These are phyloP conservation scores for Dysmachus trigonus DNA, from an alignment of 2,888 invertebrate genomes.

Conservation along the genomic window DNA sequence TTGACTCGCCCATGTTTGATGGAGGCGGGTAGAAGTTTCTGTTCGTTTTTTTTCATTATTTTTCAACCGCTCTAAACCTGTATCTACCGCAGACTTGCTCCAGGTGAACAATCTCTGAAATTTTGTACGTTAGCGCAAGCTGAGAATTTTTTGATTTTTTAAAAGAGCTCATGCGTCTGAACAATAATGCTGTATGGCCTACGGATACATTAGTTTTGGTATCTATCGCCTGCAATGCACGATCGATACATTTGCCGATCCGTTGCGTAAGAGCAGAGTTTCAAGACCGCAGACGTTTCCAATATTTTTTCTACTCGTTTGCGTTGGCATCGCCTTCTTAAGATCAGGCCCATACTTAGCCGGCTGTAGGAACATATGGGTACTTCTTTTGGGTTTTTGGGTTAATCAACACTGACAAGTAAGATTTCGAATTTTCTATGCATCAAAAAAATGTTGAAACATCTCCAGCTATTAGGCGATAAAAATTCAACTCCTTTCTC, in stretches of 20 bases:
- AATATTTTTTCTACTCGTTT: neutral
- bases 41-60: neutral
- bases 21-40: slow-evolving; percentile 22
- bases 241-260: neutral
- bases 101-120: slow-evolving; percentile 17
- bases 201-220: neutral
- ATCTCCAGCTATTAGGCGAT: neutral
- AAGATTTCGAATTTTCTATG: neutral
- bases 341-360: neutral
- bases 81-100: neutral
- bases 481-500: neutral
- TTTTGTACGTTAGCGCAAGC: neutral
- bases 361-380: neutral
- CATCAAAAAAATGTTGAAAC: neutral
- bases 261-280: neutral
- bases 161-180: neutral
- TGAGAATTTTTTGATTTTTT: neutral
- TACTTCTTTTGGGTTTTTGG: neutral
- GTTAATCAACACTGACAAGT: neutral
- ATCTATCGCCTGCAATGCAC: neutral
- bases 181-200: neutral
- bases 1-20: slow-evolving; percentile 14
- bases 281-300: slow-evolving; percentile 15
- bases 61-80: neutral
- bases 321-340: slow-evolving; percentile 16